Conservation (phyloP, 2,797 vertebrate genomes). For the Spinus pinus region DNA sequence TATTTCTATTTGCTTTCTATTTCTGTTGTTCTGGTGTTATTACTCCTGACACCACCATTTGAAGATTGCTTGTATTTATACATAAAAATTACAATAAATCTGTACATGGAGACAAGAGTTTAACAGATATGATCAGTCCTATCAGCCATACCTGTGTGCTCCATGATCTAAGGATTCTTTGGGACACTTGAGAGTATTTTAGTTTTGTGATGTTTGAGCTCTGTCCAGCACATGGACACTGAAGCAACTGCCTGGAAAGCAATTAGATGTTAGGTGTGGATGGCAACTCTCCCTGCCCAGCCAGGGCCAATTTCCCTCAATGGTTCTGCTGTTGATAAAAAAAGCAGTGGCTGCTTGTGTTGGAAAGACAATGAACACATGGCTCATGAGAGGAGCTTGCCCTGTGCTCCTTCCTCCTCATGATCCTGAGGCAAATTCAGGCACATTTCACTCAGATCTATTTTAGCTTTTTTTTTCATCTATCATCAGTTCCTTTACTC, state of each 20-base stretch:
- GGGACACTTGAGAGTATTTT: neutral
- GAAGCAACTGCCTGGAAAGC: neutral
- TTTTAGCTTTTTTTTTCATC: neutral
- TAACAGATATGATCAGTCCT: neutral
- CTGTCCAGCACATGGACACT: neutral
- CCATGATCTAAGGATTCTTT: neutral
- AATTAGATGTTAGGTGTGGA: neutral
- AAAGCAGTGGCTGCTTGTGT: neutral
- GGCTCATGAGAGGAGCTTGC: neutral
- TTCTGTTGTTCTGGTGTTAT: neutral
- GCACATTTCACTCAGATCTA: neutral
- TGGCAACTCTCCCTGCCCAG: neutral
- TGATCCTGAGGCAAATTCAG: neutral
- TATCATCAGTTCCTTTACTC: slow-evolving; percentile 36
- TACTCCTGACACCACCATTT: neutral
- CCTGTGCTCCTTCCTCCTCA: neutral
- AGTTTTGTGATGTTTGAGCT: neutral
- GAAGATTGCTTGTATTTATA: neutral
- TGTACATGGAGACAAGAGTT: neutral
- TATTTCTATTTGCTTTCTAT: neutral
- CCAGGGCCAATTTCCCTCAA: neutral
- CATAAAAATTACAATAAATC: neutral
- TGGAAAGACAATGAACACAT: neutral
- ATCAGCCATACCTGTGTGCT: neutral
- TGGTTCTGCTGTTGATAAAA: neutral